A percentile compares a stretch with the other conserved stretches of the same genome.
phyloP scores from a whole-genome alignment of 1,140 invertebrate genomes.

The Drosophila nigrodunni region DNA sequence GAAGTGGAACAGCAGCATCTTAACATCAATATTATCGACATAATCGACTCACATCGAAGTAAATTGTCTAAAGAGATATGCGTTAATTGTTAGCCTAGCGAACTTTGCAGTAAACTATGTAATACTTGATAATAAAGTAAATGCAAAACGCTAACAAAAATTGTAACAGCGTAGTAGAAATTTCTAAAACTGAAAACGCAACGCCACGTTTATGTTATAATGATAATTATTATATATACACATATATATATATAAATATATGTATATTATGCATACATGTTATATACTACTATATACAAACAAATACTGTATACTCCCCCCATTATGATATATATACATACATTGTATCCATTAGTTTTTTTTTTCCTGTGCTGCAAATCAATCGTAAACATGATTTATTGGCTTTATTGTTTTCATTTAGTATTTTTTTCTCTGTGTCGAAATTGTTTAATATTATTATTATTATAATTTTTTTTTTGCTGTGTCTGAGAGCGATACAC shows the following conservation, averaged over 20 bases:
- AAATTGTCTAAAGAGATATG: conserved; percentile 27
- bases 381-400: conserved; percentile 18
- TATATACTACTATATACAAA: conserved; percentile 61
- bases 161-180: conserved; percentile 17
- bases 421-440: conserved; percentile 49
- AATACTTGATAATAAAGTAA: conserved; percentile 44
- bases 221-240: conserved; percentile 72
- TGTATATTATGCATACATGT: conserved; percentile 50
- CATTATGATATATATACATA: conserved; percentile 58
- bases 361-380: conserved; percentile 19
- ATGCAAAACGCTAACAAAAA: conserved; percentile 25
- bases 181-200: conserved; percentile 49
- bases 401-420: conserved; percentile 27
- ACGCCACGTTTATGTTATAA: conserved; percentile 74
- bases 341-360: conserved; percentile 57
- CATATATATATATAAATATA: conserved; percentile 28
- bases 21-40: conserved; percentile 2
- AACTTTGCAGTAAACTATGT: conserved; percentile 29
- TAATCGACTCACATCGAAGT: conserved; percentile 34
- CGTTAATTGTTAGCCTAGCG: conserved; percentile 53
- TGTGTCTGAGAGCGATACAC: conserved; percentile 39
- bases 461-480: conserved; percentile 58
- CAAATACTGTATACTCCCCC: conserved; percentile 61
- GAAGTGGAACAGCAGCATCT: background rate
- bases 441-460: conserved; percentile 58